Evolutionary conservation across 2,113 vertebrate species (phyloP).

Genomic region (Oenanthe melanoleuca): DNA sequence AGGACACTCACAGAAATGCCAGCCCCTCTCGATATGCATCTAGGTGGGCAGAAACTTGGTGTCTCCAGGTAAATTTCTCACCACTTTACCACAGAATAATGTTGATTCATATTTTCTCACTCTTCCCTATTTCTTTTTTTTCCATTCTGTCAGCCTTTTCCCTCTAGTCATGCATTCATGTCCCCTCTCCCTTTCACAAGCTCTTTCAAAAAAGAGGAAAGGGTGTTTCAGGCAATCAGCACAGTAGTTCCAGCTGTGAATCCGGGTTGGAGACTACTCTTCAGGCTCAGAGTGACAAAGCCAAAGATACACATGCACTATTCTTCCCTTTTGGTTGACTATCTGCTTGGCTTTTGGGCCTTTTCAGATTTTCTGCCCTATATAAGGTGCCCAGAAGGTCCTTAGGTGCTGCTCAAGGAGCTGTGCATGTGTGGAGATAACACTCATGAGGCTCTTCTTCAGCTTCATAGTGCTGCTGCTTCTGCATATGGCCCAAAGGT

Average conservation of each 20-base stretch:
- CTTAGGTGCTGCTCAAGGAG: accelerated
- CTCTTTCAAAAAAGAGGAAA: background rate
- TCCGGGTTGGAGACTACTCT: background rate
- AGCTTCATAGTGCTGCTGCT: background rate
- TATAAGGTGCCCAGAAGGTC: background rate
- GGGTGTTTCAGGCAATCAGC: background rate
- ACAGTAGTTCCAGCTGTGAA: background rate
- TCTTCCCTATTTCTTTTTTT: background rate
- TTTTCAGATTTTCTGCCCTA: background rate
- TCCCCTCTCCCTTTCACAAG: background rate
- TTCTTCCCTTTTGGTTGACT: background rate
- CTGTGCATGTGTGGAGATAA: background rate
- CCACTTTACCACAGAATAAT: background rate
- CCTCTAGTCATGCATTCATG: background rate
- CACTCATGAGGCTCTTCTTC: background rate
- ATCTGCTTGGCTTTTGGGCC: background rate
- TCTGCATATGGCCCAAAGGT: background rate
- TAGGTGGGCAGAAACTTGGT: background rate
- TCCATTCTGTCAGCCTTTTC: background rate
- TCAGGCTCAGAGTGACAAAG: background rate
- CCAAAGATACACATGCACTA: background rate
- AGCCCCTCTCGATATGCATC: background rate
- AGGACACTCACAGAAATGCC: background rate
- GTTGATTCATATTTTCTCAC: background rate
- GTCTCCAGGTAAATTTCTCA: background rate